Evolutionary conservation across 2,888 invertebrate species (phyloP).

Genomic region (Leptopilina myrica): DNA sequence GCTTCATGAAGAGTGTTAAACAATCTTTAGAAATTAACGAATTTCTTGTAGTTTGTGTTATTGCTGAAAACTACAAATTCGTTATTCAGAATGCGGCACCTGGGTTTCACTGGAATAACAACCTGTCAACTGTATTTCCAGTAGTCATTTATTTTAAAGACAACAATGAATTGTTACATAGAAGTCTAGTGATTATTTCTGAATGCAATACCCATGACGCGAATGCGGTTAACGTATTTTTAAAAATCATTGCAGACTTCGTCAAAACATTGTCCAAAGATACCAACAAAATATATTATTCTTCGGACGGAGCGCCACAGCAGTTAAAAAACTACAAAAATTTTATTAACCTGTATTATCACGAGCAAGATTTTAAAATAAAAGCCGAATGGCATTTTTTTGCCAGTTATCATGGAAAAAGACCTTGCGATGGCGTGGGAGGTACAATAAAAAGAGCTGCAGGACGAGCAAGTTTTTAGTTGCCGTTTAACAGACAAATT

Average conservation of each 20-base stretch:
- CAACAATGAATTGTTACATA: conserved; percentile 41
- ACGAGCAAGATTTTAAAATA: conserved; percentile 49
- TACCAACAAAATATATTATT: conserved; percentile 42
- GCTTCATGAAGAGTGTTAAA: not conserved
- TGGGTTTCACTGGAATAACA: not conserved
- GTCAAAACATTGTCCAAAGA: conserved; percentile 16
- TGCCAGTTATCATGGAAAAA: conserved; percentile 52
- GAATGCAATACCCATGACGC: conserved; percentile 51
- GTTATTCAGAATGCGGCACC: too few species aligned
- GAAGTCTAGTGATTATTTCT: conserved; percentile 49
- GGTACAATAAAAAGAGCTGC: conserved; percentile 50
- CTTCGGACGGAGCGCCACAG: conserved; percentile 51
- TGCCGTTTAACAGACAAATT: conserved; percentile 49
- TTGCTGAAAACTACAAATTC: too few species aligned
- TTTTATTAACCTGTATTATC: conserved; percentile 49
- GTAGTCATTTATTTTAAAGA: conserved; percentile 45
- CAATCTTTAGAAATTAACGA: too few species aligned
- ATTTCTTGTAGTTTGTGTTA: too few species aligned
- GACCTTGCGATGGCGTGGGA: conserved; percentile 53
- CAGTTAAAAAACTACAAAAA: conserved; percentile 53
- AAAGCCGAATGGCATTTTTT: conserved; percentile 51
- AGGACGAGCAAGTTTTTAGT: conserved; percentile 45
- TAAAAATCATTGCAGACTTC: conserved; percentile 31
- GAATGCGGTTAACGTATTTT: conserved; percentile 43
- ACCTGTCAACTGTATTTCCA: conserved; percentile 49